Evolutionary conservation across 2,888 invertebrate species (phyloP).

Genomic region (Leucania comma): DNA sequence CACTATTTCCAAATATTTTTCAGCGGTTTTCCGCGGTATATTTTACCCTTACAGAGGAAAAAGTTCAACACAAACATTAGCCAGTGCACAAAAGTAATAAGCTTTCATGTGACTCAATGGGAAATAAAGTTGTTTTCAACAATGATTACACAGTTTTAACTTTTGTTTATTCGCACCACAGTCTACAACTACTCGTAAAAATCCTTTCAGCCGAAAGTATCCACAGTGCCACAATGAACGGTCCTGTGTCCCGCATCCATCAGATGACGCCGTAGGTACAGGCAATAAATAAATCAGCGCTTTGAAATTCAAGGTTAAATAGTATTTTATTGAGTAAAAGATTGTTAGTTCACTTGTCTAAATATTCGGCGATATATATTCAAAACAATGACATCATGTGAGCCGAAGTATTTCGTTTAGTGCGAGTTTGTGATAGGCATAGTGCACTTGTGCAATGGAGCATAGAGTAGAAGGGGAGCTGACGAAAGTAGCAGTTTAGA

Average conservation of each 20-base stretch:
- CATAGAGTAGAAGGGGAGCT: background rate
- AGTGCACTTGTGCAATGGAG: constrained; percentile 21
- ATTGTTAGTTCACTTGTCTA: constrained; percentile 52
- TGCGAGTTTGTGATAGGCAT: constrained; percentile 22
- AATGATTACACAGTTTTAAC: background rate
- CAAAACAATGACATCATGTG: constrained; percentile 64
- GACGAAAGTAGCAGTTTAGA: constrained; percentile 18
- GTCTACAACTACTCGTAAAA: constrained; percentile 1
- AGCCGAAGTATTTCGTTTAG: constrained; percentile 34
- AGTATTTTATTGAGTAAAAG: constrained; percentile 49
- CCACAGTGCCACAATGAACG: too few relatives aligned
- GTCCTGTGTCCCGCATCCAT: too few relatives aligned
- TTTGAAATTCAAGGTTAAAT: constrained; percentile 51
- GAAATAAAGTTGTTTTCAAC: constrained; percentile 17
- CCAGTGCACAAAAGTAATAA: background rate
- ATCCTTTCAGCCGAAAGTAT: too few relatives aligned
- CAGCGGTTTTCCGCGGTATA: constrained; percentile 3
- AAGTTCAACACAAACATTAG: constrained; percentile 26
- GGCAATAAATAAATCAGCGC: constrained; percentile 36
- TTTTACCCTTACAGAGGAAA: constrained; percentile 20
- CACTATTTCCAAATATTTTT: constrained; percentile 12
- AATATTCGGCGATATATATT: constrained; percentile 54
- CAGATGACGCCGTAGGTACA: too few relatives aligned
- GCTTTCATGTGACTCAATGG: constrained; percentile 28
- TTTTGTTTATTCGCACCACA: constrained; percentile 1